Evolutionary conservation across 2,797 vertebrate genomes (phyloP).

Genomic region (Yasuhikotakia modesta): DNA sequence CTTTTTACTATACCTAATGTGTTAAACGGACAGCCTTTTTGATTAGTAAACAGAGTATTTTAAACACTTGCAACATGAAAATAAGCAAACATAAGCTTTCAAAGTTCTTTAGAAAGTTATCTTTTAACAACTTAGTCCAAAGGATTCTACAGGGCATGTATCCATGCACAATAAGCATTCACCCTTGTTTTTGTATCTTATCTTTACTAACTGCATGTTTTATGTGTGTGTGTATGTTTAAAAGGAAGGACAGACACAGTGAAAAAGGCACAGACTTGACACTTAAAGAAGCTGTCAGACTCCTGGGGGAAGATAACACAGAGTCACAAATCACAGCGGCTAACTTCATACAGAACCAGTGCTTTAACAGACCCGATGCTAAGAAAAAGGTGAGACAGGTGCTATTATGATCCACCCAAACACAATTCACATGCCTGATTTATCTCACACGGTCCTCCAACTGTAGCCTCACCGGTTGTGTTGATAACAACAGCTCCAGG

Average conservation of each 20-base stretch:
- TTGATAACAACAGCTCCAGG: slow-evolving; percentile 9
- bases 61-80: background rate
- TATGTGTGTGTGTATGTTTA: slow-evolving; percentile 13
- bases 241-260: slow-evolving; percentile 60
- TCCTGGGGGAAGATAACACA: slow-evolving; percentile 74
- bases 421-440: background rate
- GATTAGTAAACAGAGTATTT: background rate
- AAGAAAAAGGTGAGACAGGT: slow-evolving; percentile 78
- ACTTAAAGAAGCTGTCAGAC: slow-evolving; percentile 80
- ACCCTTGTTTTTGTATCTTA: background rate
- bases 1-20: too few relatives aligned
- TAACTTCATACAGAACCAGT: slow-evolving; percentile 85
- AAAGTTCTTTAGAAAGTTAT: background rate
- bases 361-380: slow-evolving; percentile 81
- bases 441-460: background rate
- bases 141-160: background rate
- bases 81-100: background rate
- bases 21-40: background rate
- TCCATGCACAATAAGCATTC: background rate
- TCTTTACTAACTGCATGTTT: background rate
- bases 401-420: background rate
- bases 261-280: slow-evolving; percentile 76
- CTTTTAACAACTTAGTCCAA: background rate
- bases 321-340: slow-evolving; percentile 76
- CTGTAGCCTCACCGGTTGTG: background rate